Evolutionary conservation across 2,797 vertebrate genomes (phyloP).

Genomic region (Artibeus lituratus): DNA sequence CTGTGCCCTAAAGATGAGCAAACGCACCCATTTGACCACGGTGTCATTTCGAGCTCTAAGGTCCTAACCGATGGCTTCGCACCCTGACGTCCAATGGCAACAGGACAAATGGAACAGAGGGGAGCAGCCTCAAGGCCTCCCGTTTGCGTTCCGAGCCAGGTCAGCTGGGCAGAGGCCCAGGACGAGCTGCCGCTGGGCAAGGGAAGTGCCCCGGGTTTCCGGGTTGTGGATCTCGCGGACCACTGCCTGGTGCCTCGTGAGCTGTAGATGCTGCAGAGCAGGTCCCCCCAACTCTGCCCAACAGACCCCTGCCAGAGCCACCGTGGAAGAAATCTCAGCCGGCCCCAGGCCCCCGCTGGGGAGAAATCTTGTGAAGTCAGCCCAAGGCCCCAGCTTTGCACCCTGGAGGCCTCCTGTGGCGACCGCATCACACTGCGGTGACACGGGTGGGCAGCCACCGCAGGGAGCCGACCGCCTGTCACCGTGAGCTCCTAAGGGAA

Average conservation of each 20-base stretch:
- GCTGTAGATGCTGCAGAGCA: neutral
- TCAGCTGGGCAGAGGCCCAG: neutral
- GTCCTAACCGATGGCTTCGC: neutral
- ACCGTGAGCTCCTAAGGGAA: neutral
- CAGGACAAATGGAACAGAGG: too few species aligned
- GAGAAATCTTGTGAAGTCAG: neutral
- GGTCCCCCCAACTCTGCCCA: rapidly evolving
- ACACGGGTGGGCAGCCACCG: neutral
- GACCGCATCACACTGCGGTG: neutral
- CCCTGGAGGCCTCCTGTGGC: neutral
- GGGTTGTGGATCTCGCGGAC: neutral
- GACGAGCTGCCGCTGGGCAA: neutral
- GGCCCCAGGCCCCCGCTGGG: neutral
- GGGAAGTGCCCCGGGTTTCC: neutral
- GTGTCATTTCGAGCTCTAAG: neutral
- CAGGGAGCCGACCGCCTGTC: rapidly evolving
- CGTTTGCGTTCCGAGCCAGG: rapidly evolving
- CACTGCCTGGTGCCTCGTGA: rapidly evolving
- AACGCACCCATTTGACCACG: neutral
- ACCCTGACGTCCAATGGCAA: neutral
- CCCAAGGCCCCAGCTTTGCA: neutral
- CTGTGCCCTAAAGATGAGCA: neutral
- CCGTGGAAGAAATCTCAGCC: rapidly evolving
- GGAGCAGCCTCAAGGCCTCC: rapidly evolving
- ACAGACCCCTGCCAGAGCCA: neutral